A percentile compares a stretch with the other conserved stretches of the same genome.
phyloP scores from a whole-genome alignment of 1,140 invertebrate genomes.

The Ruditapes philippinarum region DNA sequence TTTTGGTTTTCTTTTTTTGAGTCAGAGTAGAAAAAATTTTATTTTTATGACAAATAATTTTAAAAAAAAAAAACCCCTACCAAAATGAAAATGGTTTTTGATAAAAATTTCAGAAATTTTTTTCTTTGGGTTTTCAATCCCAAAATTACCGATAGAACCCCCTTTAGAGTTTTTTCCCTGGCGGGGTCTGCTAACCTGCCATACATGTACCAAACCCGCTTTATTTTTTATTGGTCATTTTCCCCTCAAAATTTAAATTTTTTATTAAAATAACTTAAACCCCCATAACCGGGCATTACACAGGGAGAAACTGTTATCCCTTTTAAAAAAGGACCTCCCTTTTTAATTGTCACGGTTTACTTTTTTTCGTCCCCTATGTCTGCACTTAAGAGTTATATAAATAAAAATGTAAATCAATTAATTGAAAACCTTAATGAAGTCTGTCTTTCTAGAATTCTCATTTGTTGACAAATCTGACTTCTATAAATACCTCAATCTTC shows the following conservation, averaged over 20 bases:
- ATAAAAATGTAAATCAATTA: too few species aligned
- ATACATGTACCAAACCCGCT: neutral
- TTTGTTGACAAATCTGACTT: too few species aligned
- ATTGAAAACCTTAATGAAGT: too few species aligned
- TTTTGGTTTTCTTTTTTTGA: neutral
- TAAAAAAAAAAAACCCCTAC: neutral
- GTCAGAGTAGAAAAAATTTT: conserved; percentile 4
- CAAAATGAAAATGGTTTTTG: neutral
- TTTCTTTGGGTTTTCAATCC: neutral
- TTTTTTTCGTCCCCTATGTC: too few species aligned
- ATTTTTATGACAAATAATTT: conserved; percentile 38
- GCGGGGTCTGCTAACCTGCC: neutral
- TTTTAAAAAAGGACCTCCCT: neutral
- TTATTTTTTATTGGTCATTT: neutral
- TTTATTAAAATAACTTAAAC: too few species aligned
- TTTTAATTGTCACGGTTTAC: too few species aligned
- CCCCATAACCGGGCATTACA: too few species aligned
- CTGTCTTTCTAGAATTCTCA: too few species aligned
- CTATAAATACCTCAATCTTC: too few species aligned
- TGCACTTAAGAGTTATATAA: too few species aligned
- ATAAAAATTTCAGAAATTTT: neutral
- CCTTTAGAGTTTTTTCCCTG: neutral
- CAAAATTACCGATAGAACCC: neutral
- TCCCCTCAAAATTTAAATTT: too few species aligned
- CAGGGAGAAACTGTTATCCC: too few species aligned